Conservation (phyloP, 2,797 vertebrate species). For the Eleutherodactylus coqui region DNA sequence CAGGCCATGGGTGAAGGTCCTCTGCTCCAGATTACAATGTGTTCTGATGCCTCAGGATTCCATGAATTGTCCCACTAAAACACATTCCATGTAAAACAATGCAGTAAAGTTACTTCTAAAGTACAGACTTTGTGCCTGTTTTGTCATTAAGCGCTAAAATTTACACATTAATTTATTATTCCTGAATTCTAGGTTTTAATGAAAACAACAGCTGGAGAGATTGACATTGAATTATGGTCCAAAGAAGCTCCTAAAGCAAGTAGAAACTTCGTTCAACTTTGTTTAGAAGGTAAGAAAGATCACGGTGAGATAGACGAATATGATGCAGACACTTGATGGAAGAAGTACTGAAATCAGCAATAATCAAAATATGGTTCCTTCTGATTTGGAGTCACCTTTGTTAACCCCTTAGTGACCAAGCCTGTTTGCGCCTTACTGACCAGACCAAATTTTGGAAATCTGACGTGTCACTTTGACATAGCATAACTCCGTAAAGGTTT, state of each 20-base stretch:
- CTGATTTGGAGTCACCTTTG: too few species aligned
- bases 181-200: constrained; percentile 83
- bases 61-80: background rate
- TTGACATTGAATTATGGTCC: constrained; percentile 96
- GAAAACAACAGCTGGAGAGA: constrained; percentile 94
- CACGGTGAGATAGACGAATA: background rate
- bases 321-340: background rate
- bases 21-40: background rate
- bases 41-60: background rate
- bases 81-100: background rate
- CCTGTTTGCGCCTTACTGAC: too few species aligned
- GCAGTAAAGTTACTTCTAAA: too few species aligned
- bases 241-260: constrained; percentile 97
- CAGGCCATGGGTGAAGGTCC: background rate
- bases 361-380: too few species aligned
- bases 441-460: too few species aligned
- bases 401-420: too few species aligned
- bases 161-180: background rate
- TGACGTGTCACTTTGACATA: too few species aligned
- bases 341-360: background rate
- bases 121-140: too few species aligned
- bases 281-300: constrained; percentile 90
- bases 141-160: background rate
- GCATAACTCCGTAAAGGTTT: too few species aligned
- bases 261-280: constrained; percentile 94